Conservation (phyloP, 2,797 vertebrate species). For the Mionectes olivaceus region DNA sequence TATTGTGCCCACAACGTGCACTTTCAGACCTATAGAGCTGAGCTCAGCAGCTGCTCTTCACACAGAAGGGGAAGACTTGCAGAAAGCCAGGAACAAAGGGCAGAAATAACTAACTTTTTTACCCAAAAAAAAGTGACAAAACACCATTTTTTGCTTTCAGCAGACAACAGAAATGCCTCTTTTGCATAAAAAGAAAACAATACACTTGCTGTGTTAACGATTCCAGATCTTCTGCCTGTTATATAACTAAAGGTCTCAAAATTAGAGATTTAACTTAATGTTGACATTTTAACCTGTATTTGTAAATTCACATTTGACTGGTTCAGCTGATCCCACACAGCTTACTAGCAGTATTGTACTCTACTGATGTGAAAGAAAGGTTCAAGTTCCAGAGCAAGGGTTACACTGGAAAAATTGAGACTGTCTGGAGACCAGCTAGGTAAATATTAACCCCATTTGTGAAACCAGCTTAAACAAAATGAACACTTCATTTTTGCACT, state of each 20-base stretch:
- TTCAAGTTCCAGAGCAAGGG: background rate
- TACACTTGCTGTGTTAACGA: background rate
- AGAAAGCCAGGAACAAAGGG: background rate
- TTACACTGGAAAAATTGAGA: background rate
- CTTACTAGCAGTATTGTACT: background rate
- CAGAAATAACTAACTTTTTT: background rate
- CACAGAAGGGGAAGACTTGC: fast-evolving
- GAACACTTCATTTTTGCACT: background rate
- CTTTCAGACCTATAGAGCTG: fast-evolving
- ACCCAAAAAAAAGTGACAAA: background rate
- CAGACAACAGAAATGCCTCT: background rate
- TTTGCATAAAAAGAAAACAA: background rate
- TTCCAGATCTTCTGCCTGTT: background rate
- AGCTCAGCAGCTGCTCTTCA: background rate
- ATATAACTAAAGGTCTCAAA: background rate
- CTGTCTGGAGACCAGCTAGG: background rate
- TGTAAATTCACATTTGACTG: background rate
- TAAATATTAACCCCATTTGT: background rate
- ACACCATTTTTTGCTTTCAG: background rate
- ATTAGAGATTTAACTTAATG: background rate
- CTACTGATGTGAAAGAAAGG: background rate
- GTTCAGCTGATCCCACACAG: background rate
- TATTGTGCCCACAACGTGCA: no score
- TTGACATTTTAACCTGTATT: background rate
- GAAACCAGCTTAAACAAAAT: background rate